Evolutionary conservation across 2,888 invertebrate species (phyloP), one percentile per base, ranked within the genome.

Genomic region (Pasiphila rectangulata): DNA sequence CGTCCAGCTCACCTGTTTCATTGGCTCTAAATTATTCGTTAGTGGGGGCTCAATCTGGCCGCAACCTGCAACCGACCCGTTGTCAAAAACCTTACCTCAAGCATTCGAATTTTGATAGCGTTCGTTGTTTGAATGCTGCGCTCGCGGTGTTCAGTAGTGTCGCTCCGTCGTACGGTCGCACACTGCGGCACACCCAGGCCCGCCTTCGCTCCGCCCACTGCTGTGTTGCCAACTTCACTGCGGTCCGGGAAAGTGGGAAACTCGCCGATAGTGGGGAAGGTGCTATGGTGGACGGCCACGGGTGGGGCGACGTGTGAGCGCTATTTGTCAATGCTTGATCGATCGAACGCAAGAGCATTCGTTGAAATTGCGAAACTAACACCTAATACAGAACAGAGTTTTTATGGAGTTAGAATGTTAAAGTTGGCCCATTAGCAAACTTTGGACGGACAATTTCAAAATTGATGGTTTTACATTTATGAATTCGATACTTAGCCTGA

Each of bases 171-270:
- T 40, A 17, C 57, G 58, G 54, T 56, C 65, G 68, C 67, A 65
- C 60, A 65, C 65, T 68, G 68, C 59, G 70, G 65, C 69, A 70
- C 72, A 61, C 72, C 74, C 68, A 71, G 73, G 67, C 67, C 70
- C 77, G 76, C 76, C 77, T 72, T 65, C 67, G 78, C 63, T 67
- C 76, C 83, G 82, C 83, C 83, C 77, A 79, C 78, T 70, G 67
- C 46, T 63, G 54, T 57, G 76, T 50, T 57, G 69, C 75, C 65
- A 72, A 83, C 83, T 84, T 83, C 83, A 74, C 71, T 46, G 46
- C 64, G 69, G 70, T 75, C 61, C 55, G 73, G 81, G 79, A 83
- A 85, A 83, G 82, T 80, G 82, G 84, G 81, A 84, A 84, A 83
- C 72, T 75, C 70, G 69, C 67, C 64, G 67, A 66, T 64, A 72